Conservation (phyloP, 2,797 vertebrate species). For the Rhodeus uyekii region DNA sequence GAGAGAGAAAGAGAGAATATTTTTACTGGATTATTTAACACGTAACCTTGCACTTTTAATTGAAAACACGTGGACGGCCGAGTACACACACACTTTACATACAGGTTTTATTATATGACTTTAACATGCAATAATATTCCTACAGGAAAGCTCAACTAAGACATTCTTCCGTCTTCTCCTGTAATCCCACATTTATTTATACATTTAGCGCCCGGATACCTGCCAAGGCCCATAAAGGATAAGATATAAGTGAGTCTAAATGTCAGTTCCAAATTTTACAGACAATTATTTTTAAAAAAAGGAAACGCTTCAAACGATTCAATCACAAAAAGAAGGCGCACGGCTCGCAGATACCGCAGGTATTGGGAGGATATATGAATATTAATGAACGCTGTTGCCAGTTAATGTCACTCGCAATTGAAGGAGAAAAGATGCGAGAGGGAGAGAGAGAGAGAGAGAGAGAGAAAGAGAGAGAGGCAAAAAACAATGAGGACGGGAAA, state of each 20-base stretch:
- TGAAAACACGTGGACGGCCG: constrained; percentile 40
- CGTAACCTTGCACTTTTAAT: constrained; percentile 43
- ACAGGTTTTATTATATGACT: constrained; percentile 22
- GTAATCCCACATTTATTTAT: constrained; percentile 32
- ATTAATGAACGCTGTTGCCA: constrained; percentile 57
- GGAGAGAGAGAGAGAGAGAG: constrained; percentile 58
- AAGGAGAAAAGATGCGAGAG: constrained; percentile 64
- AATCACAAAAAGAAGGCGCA: constrained; percentile 14
- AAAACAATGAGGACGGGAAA: constrained; percentile 65
- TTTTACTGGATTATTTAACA: constrained; percentile 55
- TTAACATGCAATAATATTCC: constrained; percentile 12
- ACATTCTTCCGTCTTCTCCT: neutral
- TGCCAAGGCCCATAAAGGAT: constrained; percentile 28
- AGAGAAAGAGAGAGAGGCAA: constrained; percentile 58
- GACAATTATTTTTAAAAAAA: constrained; percentile 31
- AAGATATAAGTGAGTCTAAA: constrained; percentile 17
- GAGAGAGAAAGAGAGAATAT: constrained; percentile 46
- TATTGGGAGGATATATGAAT: constrained; percentile 54
- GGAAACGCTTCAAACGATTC: constrained; percentile 40
- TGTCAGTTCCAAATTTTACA: constrained; percentile 44
- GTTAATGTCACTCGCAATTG: constrained; percentile 55
- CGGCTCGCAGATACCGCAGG: constrained; percentile 44
- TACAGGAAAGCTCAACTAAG: neutral
- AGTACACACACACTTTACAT: constrained; percentile 5
- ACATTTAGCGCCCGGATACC: neutral